These are phyloP conservation scores for Aphelenchoides besseyi DNA, from an alignment of 1,140 invertebrate genomes.

Conservation along the genomic window DNA sequence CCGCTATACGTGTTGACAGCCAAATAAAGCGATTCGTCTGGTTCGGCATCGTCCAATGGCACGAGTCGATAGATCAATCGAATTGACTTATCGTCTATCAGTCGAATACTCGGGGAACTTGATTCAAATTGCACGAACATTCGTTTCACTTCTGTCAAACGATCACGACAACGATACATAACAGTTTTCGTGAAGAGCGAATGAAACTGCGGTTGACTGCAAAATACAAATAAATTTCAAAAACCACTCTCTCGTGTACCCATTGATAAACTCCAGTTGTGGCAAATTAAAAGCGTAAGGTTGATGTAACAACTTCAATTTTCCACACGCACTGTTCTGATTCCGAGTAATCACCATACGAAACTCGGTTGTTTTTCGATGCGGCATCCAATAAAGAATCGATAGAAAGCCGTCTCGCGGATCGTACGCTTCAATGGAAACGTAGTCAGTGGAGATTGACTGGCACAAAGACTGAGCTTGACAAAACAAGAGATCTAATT, in stretches of 20 bases:
- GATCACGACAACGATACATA: not conserved
- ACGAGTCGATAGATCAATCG: not conserved
- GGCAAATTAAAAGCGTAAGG: not conserved
- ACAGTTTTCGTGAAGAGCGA: not conserved
- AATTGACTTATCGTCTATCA: not conserved
- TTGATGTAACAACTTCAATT: not conserved
- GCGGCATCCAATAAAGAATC: not conserved
- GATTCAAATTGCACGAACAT: not conserved
- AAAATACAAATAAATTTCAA: not conserved
- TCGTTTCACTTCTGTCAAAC: not conserved
- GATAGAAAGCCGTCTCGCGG: not conserved
- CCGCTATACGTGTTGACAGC: not conserved
- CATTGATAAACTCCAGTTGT: not conserved
- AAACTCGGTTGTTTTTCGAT: not conserved
- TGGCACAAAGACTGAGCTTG: not conserved
- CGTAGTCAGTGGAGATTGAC: not conserved
- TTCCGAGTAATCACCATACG: not conserved
- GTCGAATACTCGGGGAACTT: not conserved
- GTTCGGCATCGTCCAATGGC: not conserved
- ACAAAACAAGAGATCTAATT: slow-evolving; percentile 11
- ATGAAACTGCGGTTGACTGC: not conserved
- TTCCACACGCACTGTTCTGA: not conserved
- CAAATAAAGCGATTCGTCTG: not conserved
- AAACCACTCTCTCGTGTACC: not conserved
- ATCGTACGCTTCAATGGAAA: slow-evolving; percentile 15